Evolutionary conservation across 2,888 invertebrate genomes (phyloP).

Genomic region (Rhamphomyia laevipes): DNA sequence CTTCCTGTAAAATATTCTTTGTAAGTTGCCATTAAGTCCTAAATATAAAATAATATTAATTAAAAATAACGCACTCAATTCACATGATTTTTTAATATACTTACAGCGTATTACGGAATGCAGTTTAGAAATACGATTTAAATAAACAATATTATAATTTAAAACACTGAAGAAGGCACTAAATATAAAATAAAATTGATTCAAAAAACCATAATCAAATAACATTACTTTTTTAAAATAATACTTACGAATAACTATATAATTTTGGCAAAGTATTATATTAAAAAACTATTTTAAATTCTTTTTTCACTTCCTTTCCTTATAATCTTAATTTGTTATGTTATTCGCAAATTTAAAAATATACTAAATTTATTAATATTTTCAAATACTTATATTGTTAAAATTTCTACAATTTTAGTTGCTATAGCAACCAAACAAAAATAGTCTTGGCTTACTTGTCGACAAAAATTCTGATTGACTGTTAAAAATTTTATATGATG

Average conservation of each 20-base stretch:
- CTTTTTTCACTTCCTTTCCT: no score
- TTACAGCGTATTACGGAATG: not conserved
- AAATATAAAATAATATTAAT: not conserved
- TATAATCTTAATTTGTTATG: not conserved
- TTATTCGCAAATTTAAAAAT: not conserved
- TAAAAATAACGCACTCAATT: not conserved
- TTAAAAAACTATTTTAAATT: no score
- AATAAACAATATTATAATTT: not conserved
- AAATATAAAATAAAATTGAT: not conserved
- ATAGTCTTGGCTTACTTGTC: not conserved
- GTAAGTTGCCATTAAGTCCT: not conserved
- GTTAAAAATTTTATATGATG: not conserved
- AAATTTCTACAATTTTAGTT: not conserved
- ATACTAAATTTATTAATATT: not conserved
- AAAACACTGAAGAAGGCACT: not conserved
- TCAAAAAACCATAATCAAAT: not conserved
- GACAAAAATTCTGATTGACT: not conserved
- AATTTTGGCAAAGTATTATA: not conserved
- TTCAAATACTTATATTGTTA: not conserved
- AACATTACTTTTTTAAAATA: not conserved
- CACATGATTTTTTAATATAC: not conserved
- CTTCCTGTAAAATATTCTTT: not conserved
- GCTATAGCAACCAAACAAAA: not conserved
- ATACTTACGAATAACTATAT: not conserved
- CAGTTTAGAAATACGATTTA: not conserved